A percentile compares a stretch with the other conserved stretches of the same genome.
Evolutionary conservation across 2,113 vertebrate genomes (phyloP).

Genomic region (Muntiacus muntjak): DNA sequence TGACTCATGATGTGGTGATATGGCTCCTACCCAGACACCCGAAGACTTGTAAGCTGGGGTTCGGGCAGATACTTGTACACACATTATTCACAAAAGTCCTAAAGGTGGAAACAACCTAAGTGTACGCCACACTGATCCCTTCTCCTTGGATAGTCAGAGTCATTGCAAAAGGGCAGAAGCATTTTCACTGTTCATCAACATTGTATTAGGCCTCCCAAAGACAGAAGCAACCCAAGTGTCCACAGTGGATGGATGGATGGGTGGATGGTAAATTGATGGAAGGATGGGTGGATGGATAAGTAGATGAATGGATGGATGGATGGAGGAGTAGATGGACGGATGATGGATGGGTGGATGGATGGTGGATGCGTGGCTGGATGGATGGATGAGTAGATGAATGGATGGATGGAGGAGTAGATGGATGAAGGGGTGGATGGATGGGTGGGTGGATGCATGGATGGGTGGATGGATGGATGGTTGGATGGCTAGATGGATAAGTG

Average conservation of each 20-base stretch:
- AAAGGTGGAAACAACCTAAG: background rate
- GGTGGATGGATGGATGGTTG: no score
- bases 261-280: background rate
- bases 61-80: accelerated
- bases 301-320: background rate
- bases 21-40: accelerated
- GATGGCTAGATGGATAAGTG: no score
- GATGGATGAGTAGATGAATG: background rate
- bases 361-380: accelerated
- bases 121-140: background rate
- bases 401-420: no score
- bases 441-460: background rate
- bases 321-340: no score
- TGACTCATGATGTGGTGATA: accelerated
- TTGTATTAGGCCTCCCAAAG: background rate
- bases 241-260: background rate
- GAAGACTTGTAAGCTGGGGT: accelerated
- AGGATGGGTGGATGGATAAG: no score
- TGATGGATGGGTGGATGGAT: no score
- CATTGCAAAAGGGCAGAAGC: background rate
- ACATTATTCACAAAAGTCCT: accelerated
- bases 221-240: background rate
- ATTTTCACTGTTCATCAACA: background rate
- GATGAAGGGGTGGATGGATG: no score
- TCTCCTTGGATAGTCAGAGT: background rate